Base-by-base conservation (phyloP, 2,797 vertebrate species). In the Argya squamiceps region DNA sequence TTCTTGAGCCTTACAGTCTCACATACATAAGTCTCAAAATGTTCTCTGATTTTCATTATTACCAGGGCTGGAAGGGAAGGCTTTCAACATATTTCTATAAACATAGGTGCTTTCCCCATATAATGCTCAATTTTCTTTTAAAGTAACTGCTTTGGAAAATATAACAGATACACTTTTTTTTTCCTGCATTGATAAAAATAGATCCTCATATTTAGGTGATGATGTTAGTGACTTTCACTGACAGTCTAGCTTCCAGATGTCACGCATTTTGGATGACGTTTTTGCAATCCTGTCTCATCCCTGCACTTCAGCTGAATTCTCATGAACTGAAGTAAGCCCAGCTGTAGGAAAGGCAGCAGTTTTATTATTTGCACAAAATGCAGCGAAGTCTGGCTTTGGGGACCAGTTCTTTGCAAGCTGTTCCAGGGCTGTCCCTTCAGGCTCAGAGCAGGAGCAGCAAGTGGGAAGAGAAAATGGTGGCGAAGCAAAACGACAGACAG, bases 241-340 rank as follows among this genome's bases (percentile, higher is more conserved):
- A 75, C 34, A 75, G 44, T 13, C 55, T 39, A 49, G 62, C 52
- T 92, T 92, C 29, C 22, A 41, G 67, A 88, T 1, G 12, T 62
- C 50, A 71, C 1, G 10, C 19, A 19, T 68, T 83, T 53, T 50
- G 21, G 47, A 65, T 34, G 11, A 32, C 8, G 9, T 44, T 75
- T 93, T 62, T 76, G 52, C 80, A 90, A 22, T 75, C 58, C 56
- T 41, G 68, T 78, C 79, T 71, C n/a, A 59, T 43, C 18, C 12
- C 36, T 12, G 46, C 29, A 63, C 34, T 89, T 89, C 67, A 83
- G 30, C 36, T 74, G 41, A 68, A 85, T 91, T 79, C 64, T 89
- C 55, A 37, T 9, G 24, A 78, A 78, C 43, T 53, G 56, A 95
- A 55, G 37, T 5, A 15, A 84, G 63, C 11, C 26, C 50, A 73